Conservation (phyloP, 1,140 invertebrate species). For the Calephelis virginiensis region DNA sequence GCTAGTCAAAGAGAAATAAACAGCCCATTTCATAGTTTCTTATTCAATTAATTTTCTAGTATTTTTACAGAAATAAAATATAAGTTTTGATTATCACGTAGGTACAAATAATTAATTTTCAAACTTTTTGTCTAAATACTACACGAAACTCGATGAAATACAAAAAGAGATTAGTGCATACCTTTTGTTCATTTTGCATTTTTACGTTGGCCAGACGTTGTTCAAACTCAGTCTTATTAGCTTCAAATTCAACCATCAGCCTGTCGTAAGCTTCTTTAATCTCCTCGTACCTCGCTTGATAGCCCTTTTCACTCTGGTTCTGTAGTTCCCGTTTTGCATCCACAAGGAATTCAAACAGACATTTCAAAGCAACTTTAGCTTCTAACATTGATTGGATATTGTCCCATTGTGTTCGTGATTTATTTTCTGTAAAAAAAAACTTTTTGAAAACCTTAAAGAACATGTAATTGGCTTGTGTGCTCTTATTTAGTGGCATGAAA, state of each 20-base stretch:
- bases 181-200: slow-evolving; percentile 63
- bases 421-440: slow-evolving; percentile 75
- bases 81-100: no score
- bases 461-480: no score
- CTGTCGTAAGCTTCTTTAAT: slow-evolving; percentile 74
- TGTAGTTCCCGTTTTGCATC: slow-evolving; percentile 75
- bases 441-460: background rate
- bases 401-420: slow-evolving; percentile 81
- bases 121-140: no score
- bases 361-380: slow-evolving; percentile 81
- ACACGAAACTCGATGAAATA: no score
- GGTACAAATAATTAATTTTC: no score
- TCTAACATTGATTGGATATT: slow-evolving; percentile 83
- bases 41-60: no score
- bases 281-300: slow-evolving; percentile 75
- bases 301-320: slow-evolving; percentile 67
- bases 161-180: slow-evolving; percentile 23
- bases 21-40: no score
- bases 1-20: no score
- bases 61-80: no score
- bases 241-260: slow-evolving; percentile 55
- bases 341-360: slow-evolving; percentile 79
- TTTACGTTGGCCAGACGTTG: slow-evolving; percentile 49
- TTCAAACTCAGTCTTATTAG: slow-evolving; percentile 55
- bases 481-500: no score